Evolutionary conservation across 53 echinoderm and acorn worm genomes (phyloP).

Genomic region (Stichopus horrens): DNA sequence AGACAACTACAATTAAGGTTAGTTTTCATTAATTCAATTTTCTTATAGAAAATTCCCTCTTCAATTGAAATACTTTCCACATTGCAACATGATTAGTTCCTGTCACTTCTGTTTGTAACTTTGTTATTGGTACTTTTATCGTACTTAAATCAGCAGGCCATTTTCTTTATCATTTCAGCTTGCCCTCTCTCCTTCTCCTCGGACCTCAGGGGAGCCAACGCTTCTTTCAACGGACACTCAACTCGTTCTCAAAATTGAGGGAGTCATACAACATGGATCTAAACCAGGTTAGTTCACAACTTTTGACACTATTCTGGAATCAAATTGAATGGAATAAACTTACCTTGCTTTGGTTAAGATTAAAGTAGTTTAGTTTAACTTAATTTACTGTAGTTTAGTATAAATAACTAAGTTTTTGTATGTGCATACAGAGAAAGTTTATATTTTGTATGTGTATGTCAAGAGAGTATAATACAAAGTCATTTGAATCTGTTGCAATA

Average conservation of each 20-base stretch:
- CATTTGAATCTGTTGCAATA: too few species aligned
- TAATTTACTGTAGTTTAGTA: too few species aligned
- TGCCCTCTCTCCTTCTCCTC: conserved; percentile 80
- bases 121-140: too few species aligned
- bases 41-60: neutral
- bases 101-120: neutral
- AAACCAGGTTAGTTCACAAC: conserved; percentile 72
- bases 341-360: too few species aligned
- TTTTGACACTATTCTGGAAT: neutral
- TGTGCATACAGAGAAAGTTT: too few species aligned
- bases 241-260: conserved; percentile 91
- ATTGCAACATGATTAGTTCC: neutral
- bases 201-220: conserved; percentile 78
- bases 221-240: conserved; percentile 77
- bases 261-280: conserved; percentile 95
- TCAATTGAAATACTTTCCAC: neutral
- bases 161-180: conserved; percentile 57
- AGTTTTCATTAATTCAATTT: neutral
- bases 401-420: too few species aligned
- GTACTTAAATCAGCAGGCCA: neutral
- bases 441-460: too few species aligned
- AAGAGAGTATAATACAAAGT: too few species aligned
- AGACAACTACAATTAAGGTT: conserved; percentile 98
- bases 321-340: too few species aligned
- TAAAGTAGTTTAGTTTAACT: too few species aligned